Evolutionary conservation across 2,113 vertebrate genomes (phyloP), one percentile per base, ranked within the genome.

Genomic region (Verasper variegatus): DNA sequence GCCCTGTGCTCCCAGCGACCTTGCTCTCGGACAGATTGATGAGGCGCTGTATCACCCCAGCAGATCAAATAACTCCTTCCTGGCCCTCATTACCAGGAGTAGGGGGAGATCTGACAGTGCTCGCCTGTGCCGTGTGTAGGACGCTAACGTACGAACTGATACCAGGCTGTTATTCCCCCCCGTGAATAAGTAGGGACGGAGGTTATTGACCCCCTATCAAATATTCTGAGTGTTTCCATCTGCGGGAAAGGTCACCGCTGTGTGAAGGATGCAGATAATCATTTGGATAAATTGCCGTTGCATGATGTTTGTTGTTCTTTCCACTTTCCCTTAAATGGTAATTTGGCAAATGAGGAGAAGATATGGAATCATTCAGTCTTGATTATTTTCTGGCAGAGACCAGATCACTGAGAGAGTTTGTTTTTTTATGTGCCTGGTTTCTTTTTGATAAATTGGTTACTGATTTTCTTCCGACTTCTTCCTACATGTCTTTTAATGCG

Each of bases 41-140:
- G 92, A 86, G 80, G 77, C 62, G 13, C 81, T 72, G 82, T 76
- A 87, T 93, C 78, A n/a, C 74, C 77, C 57, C 82, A 72, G 83
- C 82, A 91, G 90, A 93, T 92, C 89, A 92, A 90, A 92, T 88
- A 78, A 81, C 89, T 91, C 74, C 77, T 81, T 31, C 78, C 86
- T 84, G 80, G 74, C 74, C 81, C 88, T 92, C 89, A 88, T 90
- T 91, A 92, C 76, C 80, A 78, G 71, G 71, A 75, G 72, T 27
- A 49, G 45, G 2, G 54, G 40, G 55, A 85, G 74, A 74, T 84
- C 74, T 84, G 76, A 81, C 63, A 78, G 73, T 49, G 65, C 76
- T 70, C 13, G 0, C 21, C 75, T 58, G 31, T 24, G 75, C 52
- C 27, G 18, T n/a, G 10, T 42, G 47, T 35, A 61, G 64, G 61